Conservation (phyloP, 2,888 invertebrate genomes). For the Aporophyla lueneburgensis region DNA sequence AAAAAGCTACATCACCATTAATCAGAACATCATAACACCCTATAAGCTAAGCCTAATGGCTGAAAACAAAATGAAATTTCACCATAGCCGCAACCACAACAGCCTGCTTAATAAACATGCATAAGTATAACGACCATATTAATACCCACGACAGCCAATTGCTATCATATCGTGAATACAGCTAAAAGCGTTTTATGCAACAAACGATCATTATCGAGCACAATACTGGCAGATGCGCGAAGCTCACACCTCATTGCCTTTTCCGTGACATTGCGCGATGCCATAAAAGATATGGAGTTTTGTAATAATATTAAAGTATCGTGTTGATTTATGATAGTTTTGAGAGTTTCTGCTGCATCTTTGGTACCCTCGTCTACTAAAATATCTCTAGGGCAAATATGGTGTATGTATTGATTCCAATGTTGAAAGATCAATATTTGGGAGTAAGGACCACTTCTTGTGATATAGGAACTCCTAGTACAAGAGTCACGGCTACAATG, state of each 20-base stretch:
- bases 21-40: background rate
- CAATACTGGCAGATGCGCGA: slow-evolving; percentile 85
- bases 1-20: background rate
- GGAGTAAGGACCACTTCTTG: slow-evolving; percentile 1
- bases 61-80: slow-evolving; percentile 38
- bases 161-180: slow-evolving; percentile 69
- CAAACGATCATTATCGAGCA: slow-evolving; percentile 80
- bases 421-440: slow-evolving; percentile 1
- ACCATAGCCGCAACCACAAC: slow-evolving; percentile 47
- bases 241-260: slow-evolving; percentile 87
- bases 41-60: slow-evolving; percentile 25
- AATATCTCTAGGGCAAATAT: too few relatives aligned
- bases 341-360: slow-evolving; percentile 33
- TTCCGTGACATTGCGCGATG: slow-evolving; percentile 88
- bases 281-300: slow-evolving; percentile 87
- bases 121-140: slow-evolving; percentile 56
- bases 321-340: slow-evolving; percentile 72
- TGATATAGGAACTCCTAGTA: too few relatives aligned
- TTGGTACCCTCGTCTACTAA: slow-evolving; percentile 7
- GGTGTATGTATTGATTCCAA: slow-evolving; percentile 3
- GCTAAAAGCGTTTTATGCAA: slow-evolving; percentile 72
- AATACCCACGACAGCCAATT: slow-evolving; percentile 58
- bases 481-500: too few relatives aligned
- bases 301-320: slow-evolving; percentile 80
- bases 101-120: slow-evolving; percentile 51